Evolutionary conservation across 2,888 invertebrate species (phyloP).

Genomic region (Harpalus rubripes): DNA sequence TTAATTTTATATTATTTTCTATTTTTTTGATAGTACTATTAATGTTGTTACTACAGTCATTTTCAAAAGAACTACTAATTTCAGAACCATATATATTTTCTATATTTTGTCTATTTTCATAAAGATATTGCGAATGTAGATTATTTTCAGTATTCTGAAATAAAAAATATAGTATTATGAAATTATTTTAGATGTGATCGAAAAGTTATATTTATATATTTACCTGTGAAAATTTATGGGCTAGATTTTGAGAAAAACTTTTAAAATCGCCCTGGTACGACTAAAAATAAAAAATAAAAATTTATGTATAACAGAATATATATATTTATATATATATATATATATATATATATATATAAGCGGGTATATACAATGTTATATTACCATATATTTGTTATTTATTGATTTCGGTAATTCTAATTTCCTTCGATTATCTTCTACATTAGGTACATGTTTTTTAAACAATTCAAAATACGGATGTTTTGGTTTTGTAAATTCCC

Average conservation of each 20-base stretch:
- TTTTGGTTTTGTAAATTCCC: neutral
- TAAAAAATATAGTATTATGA: neutral
- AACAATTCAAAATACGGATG: neutral
- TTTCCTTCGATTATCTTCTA: neutral
- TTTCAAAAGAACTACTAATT: too few relatives aligned
- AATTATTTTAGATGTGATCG: neutral
- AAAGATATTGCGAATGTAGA: neutral
- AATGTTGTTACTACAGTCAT: neutral
- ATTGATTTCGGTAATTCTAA: neutral
- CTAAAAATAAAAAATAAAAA: conserved; percentile 17
- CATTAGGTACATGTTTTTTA: neutral
- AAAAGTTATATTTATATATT: too few relatives aligned
- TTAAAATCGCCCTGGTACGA: neutral
- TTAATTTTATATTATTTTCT: conserved; percentile 4
- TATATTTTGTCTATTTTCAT: neutral
- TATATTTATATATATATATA: too few relatives aligned
- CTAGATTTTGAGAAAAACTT: conserved; percentile 23
- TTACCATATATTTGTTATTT: conserved; percentile 1
- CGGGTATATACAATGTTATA: too few relatives aligned
- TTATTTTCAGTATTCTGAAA: neutral
- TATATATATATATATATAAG: too few relatives aligned
- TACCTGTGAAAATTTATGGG: conserved; percentile 14
- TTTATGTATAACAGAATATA: neutral
- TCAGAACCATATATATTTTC: neutral
- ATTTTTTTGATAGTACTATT: neutral